phyloP scores from a whole-genome alignment of 2,113 vertebrate genomes.

The Chaetodon auriga region DNA sequence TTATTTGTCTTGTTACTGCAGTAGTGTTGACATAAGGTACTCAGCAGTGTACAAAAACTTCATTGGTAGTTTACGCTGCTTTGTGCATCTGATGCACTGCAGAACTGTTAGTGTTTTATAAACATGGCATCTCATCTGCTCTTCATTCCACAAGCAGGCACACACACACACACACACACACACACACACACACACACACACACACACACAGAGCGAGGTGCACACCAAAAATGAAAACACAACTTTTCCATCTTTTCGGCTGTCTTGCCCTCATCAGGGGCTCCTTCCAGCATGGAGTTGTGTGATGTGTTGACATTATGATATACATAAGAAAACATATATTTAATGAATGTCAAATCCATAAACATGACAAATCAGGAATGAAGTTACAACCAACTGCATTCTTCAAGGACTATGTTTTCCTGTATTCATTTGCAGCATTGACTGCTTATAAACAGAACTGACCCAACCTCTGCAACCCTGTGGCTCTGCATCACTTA shows the following conservation, averaged over 20 bases:
- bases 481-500: constrained; percentile 1
- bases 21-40: background rate
- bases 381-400: background rate
- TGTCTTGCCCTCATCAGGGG: background rate
- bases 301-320: background rate
- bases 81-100: background rate
- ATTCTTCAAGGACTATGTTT: background rate
- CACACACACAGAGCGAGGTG: background rate
- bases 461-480: background rate
- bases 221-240: background rate
- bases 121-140: background rate
- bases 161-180: no score
- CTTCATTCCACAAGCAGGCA: no score
- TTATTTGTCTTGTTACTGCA: no score
- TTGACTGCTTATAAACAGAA: constrained; percentile 3
- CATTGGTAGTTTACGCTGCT: background rate
- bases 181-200: no score
- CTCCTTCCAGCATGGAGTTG: background rate
- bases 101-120: background rate
- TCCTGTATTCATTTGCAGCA: constrained; percentile 7
- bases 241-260: background rate
- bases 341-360: no score
- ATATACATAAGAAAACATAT: no score
- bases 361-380: background rate
- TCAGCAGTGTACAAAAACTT: background rate